Conservation (phyloP, 2,797 vertebrate genomes). For the Oreonectes daqikongensis region DNA sequence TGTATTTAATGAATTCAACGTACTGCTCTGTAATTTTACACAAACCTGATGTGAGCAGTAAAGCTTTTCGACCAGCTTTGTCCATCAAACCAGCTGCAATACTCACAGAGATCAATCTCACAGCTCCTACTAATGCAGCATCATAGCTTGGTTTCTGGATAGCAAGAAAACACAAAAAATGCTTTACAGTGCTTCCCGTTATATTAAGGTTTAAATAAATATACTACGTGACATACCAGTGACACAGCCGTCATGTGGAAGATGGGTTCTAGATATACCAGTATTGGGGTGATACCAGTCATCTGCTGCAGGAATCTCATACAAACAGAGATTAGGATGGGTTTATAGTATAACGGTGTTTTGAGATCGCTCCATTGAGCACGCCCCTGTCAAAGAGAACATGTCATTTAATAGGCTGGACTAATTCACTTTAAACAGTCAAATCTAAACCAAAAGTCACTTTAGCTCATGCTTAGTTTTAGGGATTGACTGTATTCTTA, state of each 20-base stretch:
- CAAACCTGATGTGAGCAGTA: conserved; percentile 76
- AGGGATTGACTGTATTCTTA: neutral
- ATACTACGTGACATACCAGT: conserved; percentile 48
- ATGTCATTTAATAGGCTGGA: neutral
- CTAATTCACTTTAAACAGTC: neutral
- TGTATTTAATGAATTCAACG: conserved; percentile 63
- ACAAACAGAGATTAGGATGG: conserved; percentile 80
- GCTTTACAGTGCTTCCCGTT: neutral
- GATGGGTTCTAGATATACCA: conserved; percentile 77
- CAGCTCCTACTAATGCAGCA: conserved; percentile 70
- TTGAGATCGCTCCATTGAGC: conserved; percentile 78
- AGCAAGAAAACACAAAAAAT: neutral
- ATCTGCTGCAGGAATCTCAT: conserved; percentile 97
- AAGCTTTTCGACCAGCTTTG: conserved; percentile 74
- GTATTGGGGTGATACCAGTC: conserved; percentile 87
- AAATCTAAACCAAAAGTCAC: neutral
- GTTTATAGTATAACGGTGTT: conserved; percentile 80
- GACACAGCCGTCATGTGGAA: conserved; percentile 66
- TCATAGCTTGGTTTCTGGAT: conserved; percentile 64
- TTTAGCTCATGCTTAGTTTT: neutral
- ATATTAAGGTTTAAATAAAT: neutral
- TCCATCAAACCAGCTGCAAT: conserved; percentile 77
- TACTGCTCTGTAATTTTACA: neutral
- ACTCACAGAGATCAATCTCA: conserved; percentile 73
- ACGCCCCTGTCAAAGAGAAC: conserved; percentile 54